Conservation (phyloP, 2,797 vertebrate species). For the Micropoecilia bifurca region DNA sequence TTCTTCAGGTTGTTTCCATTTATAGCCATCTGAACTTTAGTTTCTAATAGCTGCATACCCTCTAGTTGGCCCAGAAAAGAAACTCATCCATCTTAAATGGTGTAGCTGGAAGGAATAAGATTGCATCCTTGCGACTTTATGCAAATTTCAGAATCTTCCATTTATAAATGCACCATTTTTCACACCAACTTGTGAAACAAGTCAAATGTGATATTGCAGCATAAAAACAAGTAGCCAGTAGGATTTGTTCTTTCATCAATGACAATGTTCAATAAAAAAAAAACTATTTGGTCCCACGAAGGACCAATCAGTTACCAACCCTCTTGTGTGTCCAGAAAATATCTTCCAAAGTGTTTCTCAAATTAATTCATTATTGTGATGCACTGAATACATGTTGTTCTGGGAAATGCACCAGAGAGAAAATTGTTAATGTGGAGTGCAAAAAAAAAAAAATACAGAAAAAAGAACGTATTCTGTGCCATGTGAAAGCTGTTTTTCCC, state of each 20-base stretch:
- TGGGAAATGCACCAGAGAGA: slow-evolving; percentile 28
- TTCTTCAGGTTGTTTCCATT: slow-evolving; percentile 71
- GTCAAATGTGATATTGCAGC: not conserved
- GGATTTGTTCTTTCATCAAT: not conserved
- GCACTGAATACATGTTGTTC: slow-evolving; percentile 38
- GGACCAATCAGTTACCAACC: not conserved
- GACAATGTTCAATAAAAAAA: not conserved
- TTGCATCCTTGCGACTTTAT: slow-evolving; percentile 25
- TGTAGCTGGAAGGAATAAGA: slow-evolving; percentile 24
- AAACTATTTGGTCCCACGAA: not conserved
- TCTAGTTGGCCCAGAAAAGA: slow-evolving; percentile 57
- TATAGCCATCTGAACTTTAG: slow-evolving; percentile 69
- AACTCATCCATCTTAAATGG: slow-evolving; percentile 40
- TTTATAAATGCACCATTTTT: slow-evolving; percentile 27
- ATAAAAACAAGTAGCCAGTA: not conserved
- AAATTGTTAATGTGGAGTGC: slow-evolving; percentile 38
- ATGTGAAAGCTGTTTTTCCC: slow-evolving; percentile 23
- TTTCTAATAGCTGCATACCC: slow-evolving; percentile 64
- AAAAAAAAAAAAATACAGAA: not conserved
- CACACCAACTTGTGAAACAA: not conserved
- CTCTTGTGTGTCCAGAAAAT: not conserved
- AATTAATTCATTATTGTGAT: slow-evolving; percentile 20
- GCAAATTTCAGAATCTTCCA: slow-evolving; percentile 21
- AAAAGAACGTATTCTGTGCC: slow-evolving; percentile 18
- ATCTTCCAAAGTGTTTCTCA: slow-evolving; percentile 19